Base-by-base conservation (phyloP, 2,797 vertebrate species). In the Acanthornis magna region DNA sequence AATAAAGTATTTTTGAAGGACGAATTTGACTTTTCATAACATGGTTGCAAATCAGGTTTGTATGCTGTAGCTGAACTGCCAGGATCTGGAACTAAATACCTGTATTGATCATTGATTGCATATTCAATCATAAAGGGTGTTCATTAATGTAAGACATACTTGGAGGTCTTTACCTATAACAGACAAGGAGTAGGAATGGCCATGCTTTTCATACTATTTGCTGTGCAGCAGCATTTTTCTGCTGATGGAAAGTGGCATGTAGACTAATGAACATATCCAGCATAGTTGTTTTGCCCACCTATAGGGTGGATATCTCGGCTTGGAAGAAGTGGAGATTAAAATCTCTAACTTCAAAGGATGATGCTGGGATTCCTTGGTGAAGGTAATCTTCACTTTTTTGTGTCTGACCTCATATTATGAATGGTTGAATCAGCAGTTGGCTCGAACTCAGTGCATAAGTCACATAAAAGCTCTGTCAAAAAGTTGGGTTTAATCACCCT, bases 361-460 rank as follows among this genome's bases (percentile, higher is more conserved):
- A 48, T 58, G 13, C 11, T 83, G 42, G 12, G 40, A 50, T 84
- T 92, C 77, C 50, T 88, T 78, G 36, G 43, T 76, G 63, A 78
- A 82, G 53, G 40, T 60, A 45, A 34, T 90, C n/a, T 63, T 94
- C 40, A 58, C 10, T 36, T 85, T 85, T 68, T 74, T 62, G 30
- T 61, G n/a, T 85, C 26, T 11, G 2, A 17, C 34, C 75, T 75
- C 1, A 0, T 54, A 29, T 38, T 0, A 0, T 58, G 30, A 47
- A 19, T 34, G 47, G 21, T 84, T 1, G 0, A 65, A 47, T 81
- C 55, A 54, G 30, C 0, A 2, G 13, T 32, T 81, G 60, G 47
- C 43, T 91, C 3, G 1, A 43, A 40, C 25, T 85, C 57, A 45
- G 11, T 3, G 13, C n/a, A 2, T 8, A 48, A 51, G 21, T 91